Percentiles rank a stretch among this genome's conserved stretches.
phyloP scores from a whole-genome alignment of 1,140 invertebrate genomes.

The Myzus persicae region DNA sequence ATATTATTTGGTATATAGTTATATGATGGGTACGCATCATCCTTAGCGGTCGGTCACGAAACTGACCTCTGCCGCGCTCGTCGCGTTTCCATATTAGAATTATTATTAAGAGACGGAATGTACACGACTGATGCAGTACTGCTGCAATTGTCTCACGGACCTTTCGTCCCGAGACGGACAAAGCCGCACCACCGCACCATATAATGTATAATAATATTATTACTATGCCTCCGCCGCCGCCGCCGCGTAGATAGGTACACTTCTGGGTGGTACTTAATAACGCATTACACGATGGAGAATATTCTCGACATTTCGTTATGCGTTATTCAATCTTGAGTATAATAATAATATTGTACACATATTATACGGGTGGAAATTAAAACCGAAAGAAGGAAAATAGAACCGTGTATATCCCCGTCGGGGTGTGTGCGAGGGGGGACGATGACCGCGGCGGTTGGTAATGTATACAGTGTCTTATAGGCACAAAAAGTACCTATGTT shows the following conservation, averaged over 20 bases:
- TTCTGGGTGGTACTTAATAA: conserved; percentile 52
- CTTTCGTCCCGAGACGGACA: background rate
- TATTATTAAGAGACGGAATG: background rate
- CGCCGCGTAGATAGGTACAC: background rate
- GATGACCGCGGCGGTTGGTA: background rate
- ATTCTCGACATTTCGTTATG: background rate
- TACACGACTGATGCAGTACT: background rate
- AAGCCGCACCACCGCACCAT: conserved; percentile 2
- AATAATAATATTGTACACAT: conserved; percentile 1
- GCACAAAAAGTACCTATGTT: background rate
- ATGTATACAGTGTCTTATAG: background rate
- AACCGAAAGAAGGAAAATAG: background rate
- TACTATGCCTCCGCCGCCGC: too few species aligned
- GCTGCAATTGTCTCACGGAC: conserved; percentile 28
- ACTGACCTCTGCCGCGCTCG: conserved; percentile 32
- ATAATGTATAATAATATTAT: background rate
- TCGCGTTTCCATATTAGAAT: conserved; percentile 22
- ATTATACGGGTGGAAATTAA: conserved; percentile 16
- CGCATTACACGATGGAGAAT: background rate
- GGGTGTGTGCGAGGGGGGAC: background rate
- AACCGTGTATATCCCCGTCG: too few species aligned
- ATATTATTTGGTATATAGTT: background rate
- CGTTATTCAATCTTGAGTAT: background rate
- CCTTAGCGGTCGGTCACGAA: conserved; percentile 38
- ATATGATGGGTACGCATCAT: background rate